Conservation (phyloP, 30 jellyfish, hydroid and myxozoan species). For the Clytia hemisphaerica region DNA sequence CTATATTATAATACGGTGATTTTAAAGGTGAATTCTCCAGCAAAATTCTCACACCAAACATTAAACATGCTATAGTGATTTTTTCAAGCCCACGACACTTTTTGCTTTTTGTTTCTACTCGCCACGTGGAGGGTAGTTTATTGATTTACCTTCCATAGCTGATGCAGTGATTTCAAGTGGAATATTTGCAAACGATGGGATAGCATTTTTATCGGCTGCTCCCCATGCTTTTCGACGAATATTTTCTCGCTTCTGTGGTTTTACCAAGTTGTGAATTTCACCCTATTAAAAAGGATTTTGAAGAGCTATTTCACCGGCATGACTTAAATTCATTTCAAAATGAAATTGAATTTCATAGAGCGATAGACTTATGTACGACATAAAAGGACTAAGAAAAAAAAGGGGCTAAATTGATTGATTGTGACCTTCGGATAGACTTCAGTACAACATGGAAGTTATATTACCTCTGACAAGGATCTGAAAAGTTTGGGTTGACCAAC, state of each 20-base stretch:
- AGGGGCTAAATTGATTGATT: too few relatives aligned
- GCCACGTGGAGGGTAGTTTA: too few relatives aligned
- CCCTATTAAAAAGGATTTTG: constrained; percentile 25
- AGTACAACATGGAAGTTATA: neutral
- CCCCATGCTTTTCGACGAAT: constrained; percentile 69
- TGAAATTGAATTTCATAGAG: too few relatives aligned
- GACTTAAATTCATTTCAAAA: neutral
- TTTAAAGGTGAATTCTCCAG: too few relatives aligned
- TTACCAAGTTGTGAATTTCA: constrained; percentile 48
- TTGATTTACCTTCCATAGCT: constrained; percentile 62
- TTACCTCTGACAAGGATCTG: constrained; percentile 90
- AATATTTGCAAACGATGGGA: constrained; percentile 41
- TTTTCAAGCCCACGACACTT: too few relatives aligned
- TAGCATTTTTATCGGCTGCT: constrained; percentile 38
- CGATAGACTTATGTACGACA: too few relatives aligned
- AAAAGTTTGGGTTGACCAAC: constrained; percentile 66
- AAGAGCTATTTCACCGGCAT: neutral
- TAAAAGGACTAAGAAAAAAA: too few relatives aligned
- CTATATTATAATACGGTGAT: too few relatives aligned
- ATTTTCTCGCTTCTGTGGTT: constrained; percentile 27
- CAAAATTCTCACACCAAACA: too few relatives aligned
- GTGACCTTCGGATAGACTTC: too few relatives aligned
- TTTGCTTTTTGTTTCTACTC: too few relatives aligned
- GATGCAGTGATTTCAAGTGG: constrained; percentile 89
- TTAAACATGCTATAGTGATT: too few relatives aligned